A percentile compares a stretch with the other conserved stretches of the same genome.
Conservation (phyloP, 2,113 vertebrate genomes). For the Prunella fulvescens region DNA sequence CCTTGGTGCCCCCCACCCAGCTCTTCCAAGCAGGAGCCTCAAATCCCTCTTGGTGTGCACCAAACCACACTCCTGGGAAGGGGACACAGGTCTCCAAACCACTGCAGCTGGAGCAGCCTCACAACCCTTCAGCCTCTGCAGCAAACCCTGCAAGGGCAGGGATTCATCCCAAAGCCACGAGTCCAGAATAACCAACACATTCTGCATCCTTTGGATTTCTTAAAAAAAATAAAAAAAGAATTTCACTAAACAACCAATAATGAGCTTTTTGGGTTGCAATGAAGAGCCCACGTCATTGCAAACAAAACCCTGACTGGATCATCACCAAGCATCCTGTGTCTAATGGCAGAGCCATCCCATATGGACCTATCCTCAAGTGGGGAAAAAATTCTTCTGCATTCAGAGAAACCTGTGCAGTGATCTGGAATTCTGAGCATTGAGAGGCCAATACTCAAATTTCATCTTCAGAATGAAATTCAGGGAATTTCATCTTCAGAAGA, state of each 20-base stretch:
- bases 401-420: neutral
- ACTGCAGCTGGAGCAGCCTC: neutral
- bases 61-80: accelerated
- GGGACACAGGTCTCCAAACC: neutral
- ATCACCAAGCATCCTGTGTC: neutral
- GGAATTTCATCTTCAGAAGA: neutral
- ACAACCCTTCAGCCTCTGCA: neutral
- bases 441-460: neutral
- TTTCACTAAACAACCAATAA: neutral
- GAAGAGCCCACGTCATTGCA: neutral
- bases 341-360: neutral
- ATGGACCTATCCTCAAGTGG: accelerated
- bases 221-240: neutral
- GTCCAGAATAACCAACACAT: accelerated
- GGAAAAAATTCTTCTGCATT: neutral
- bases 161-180: neutral
- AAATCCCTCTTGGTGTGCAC: accelerated
- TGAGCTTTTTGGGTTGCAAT: accelerated
- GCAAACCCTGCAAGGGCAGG: neutral
- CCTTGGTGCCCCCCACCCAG: neutral
- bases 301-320: neutral
- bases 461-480: too few species aligned
- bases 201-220: neutral
- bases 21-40: accelerated
- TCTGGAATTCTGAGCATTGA: neutral